These are phyloP conservation scores for Sminthurinus aureus DNA, from an alignment of 2,888 invertebrate species.

Conservation along the genomic window DNA sequence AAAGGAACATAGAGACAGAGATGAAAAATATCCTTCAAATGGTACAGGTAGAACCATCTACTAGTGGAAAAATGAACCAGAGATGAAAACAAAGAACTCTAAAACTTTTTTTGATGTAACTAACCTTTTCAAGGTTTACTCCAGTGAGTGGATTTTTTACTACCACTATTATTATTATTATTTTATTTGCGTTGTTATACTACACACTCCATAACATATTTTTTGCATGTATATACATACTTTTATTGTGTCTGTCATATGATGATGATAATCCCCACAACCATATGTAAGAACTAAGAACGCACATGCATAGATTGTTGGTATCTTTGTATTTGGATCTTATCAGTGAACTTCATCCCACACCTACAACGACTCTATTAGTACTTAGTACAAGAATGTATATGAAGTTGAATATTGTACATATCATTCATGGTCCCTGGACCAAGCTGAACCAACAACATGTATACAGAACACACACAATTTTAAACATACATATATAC, in stretches of 20 bases:
- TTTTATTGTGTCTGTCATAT: neutral
- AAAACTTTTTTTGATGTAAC: neutral
- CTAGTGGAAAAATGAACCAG: neutral
- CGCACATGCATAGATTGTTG: neutral
- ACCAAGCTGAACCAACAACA: too few species aligned
- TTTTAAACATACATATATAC: too few species aligned
- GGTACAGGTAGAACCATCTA: neutral
- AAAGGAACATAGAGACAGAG: neutral
- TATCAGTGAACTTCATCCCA: neutral
- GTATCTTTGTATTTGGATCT: neutral
- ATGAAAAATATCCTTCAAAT: neutral
- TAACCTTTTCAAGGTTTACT: neutral
- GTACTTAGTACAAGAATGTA: neutral
- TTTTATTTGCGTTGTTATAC: neutral
- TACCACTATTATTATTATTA: neutral
- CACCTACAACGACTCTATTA: neutral
- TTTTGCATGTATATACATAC: neutral
- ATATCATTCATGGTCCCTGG: neutral
- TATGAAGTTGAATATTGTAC: neutral
- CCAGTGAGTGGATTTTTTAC: neutral
- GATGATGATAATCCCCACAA: neutral
- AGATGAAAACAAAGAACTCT: conserved; percentile 17
- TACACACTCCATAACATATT: neutral
- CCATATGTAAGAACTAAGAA: neutral
- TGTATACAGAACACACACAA: too few species aligned